phyloP scores from a whole-genome alignment of 2,888 invertebrate species.

The Leptinotarsa juncta region DNA sequence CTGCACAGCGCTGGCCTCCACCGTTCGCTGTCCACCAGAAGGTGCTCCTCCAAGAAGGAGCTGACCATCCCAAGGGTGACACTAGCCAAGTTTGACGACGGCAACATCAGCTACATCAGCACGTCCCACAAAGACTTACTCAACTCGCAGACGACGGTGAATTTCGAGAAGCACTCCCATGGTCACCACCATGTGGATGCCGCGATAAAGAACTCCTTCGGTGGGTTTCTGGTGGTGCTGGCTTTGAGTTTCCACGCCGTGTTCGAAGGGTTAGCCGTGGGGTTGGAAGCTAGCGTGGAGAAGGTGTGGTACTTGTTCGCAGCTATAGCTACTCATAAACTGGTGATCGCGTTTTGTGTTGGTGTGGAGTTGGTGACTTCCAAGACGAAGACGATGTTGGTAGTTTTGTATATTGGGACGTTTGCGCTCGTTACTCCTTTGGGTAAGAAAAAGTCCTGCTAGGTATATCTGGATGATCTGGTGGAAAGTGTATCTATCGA shows the following conservation, averaged over 20 bases:
- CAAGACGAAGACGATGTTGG: conserved; percentile 66
- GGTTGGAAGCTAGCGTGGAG: conserved; percentile 70
- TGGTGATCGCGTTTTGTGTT: conserved; percentile 76
- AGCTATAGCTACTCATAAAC: conserved; percentile 76
- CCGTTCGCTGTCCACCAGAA: conserved; percentile 68
- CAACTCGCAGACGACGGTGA: conserved; percentile 57
- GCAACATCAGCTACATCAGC: conserved; percentile 59
- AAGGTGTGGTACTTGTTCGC: conserved; percentile 73
- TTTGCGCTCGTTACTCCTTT: conserved; percentile 77
- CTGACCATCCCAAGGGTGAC: conserved; percentile 61
- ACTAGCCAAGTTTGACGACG: conserved; percentile 60
- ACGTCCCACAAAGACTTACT: conserved; percentile 60
- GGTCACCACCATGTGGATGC: conserved; percentile 40
- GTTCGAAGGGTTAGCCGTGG: conserved; percentile 77
- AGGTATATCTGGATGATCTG: too few relatives aligned
- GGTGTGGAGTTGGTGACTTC: conserved; percentile 73
- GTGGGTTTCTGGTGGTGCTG: conserved; percentile 73
- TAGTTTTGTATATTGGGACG: conserved; percentile 70
- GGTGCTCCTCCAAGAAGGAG: conserved; percentile 61
- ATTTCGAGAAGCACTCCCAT: conserved; percentile 43
- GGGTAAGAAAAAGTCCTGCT: conserved; percentile 50
- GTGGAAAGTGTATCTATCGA: too few relatives aligned
- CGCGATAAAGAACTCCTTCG: conserved; percentile 67
- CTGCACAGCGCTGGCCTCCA: conserved; percentile 58
- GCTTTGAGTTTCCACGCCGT: conserved; percentile 78